Evolutionary conservation across 2,797 vertebrate genomes (phyloP), one percentile per base, ranked within the genome.

Genomic region (Melanotaenia maccullochi): DNA sequence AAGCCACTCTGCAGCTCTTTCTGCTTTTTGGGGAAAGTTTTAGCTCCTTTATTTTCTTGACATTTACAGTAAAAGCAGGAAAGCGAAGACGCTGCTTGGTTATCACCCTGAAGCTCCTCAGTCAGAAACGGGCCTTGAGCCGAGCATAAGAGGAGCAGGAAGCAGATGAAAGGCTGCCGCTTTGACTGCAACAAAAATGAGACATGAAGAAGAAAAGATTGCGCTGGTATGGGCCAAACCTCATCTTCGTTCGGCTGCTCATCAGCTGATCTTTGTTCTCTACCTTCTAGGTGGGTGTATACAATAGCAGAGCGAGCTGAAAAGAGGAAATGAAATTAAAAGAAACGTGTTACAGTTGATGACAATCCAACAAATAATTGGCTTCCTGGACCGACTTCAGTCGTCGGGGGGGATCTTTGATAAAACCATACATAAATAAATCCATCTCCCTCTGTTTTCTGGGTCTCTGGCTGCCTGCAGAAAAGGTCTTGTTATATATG

Each of bases 401-500:
- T 76, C 57, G 84, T 82, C 83, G 68, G 68, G 71, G 82, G 81
- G 86, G 84, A 85, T 85, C 83, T 84, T 54, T 86, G 81, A 89
- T 87, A 86, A 86, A 91, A 89, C 81, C 85, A 80, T 74, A 86
- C 81, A 90, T 79, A 90, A 90, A 91, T 85, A 92, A 88, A 90
- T 87, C 78, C 51, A 79, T 87, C 84, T 86, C 54, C 65, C 71
- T 65, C 79, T 81, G 81, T 82, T 86, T 84, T 88, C 80, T 81
- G 67, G 81, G 75, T 74, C 73, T 64, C 60, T 61, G 66, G 82
- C 69, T 78, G 84, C 76, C 75, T 65, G 75, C 66, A 86, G 83
- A 81, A 91, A 85, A 80, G 81, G 71, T 82, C 84, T 91, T 54
- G 82, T 93, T 92, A 90, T 80, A 82, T 78, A 93, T 93, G 92